Conservation (phyloP, 1,140 invertebrate species). For the Drosophila repleta region DNA sequence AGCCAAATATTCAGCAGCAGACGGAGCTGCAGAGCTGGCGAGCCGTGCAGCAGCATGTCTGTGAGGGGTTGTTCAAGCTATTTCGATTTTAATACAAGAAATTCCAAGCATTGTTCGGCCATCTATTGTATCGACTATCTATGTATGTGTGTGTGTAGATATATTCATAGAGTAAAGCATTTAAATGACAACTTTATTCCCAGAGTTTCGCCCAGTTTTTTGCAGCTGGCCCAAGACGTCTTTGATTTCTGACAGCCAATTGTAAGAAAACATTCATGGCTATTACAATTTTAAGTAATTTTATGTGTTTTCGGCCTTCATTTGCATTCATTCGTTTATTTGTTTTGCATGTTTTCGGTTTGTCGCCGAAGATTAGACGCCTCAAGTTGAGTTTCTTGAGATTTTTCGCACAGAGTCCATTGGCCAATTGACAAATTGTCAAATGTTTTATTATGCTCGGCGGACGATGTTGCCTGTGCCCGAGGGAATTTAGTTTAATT, state of each 20-base stretch:
- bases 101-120: constrained; percentile 71
- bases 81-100: constrained; percentile 81
- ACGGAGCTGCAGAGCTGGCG: not conserved
- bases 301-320: constrained; percentile 65
- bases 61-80: constrained; percentile 45
- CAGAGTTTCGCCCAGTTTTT: constrained; percentile 28
- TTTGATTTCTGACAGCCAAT: constrained; percentile 54
- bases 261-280: constrained; percentile 36
- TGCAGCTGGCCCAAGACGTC: constrained; percentile 22
- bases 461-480: constrained; percentile 21
- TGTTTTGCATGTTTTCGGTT: constrained; percentile 8
- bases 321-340: constrained; percentile 65
- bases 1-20: constrained; percentile 38
- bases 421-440: constrained; percentile 62
- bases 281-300: constrained; percentile 67
- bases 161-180: constrained; percentile 10
- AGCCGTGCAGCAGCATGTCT: constrained; percentile 27
- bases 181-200: constrained; percentile 71
- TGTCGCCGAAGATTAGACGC: constrained; percentile 7
- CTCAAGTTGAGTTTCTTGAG: constrained; percentile 27
- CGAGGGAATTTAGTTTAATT: constrained; percentile 67
- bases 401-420: constrained; percentile 41
- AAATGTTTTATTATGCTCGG: constrained; percentile 52
- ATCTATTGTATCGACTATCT: constrained; percentile 47
- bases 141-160: not conserved